phyloP scores from a whole-genome alignment of 2,888 invertebrate genomes.

The Iselma pallidipennis region DNA sequence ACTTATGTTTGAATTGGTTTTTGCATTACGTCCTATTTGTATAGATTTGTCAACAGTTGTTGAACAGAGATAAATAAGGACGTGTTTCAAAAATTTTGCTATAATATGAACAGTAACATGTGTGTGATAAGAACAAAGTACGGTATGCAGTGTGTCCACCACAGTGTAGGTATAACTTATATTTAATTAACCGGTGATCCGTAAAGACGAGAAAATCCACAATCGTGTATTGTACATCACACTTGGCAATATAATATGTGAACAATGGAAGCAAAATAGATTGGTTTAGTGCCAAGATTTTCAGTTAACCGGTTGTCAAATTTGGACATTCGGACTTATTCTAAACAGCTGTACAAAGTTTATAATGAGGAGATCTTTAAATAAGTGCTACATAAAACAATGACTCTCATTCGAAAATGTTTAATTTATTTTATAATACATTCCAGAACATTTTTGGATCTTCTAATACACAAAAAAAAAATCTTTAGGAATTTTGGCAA shows the following conservation, averaged over 20 bases:
- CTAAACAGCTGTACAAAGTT: neutral
- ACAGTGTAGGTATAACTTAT: conserved; percentile 53
- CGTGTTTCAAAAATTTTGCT: conserved; percentile 27
- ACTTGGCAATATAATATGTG: conserved; percentile 28
- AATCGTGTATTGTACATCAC: conserved; percentile 47
- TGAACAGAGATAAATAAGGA: conserved; percentile 20
- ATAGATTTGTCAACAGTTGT: conserved; percentile 2
- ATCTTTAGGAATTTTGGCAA: too few species aligned
- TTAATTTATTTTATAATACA: too few species aligned
- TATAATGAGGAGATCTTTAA: neutral
- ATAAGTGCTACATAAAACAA: neutral
- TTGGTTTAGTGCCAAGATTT: conserved; percentile 3
- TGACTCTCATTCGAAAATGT: too few species aligned
- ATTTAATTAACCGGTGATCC: conserved; percentile 53
- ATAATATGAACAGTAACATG: conserved; percentile 4
- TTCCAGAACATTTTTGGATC: too few species aligned
- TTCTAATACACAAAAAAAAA: too few species aligned
- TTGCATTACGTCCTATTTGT: conserved; percentile 19
- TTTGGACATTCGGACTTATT: conserved; percentile 6
- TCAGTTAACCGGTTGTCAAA: conserved; percentile 3
- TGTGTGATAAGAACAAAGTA: conserved; percentile 46
- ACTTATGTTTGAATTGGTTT: conserved; percentile 20
- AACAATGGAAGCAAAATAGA: conserved; percentile 33
- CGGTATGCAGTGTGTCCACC: conserved; percentile 48
- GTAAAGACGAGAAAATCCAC: conserved; percentile 43